phyloP scores from a whole-genome alignment of 2,797 vertebrate genomes.

The Trachurus trachurus region DNA sequence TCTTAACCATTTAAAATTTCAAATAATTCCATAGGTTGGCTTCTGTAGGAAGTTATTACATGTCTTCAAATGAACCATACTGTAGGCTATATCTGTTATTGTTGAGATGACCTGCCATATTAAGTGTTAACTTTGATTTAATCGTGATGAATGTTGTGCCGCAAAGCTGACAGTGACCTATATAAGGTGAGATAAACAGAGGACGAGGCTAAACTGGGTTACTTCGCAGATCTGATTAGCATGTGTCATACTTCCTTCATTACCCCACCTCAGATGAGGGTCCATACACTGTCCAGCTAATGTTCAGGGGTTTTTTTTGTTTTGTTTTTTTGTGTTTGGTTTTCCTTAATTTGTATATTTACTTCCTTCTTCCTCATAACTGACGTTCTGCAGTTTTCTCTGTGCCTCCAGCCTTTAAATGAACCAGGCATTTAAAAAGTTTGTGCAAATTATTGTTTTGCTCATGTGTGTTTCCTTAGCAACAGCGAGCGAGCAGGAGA shows the following conservation, averaged over 20 bases:
- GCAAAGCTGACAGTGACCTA: not conserved
- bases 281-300: not conserved
- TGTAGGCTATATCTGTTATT: no score
- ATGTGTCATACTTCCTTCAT: conserved; percentile 37
- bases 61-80: no score
- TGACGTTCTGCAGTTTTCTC: not conserved
- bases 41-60: no score
- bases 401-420: not conserved
- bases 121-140: not conserved
- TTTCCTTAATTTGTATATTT: not conserved
- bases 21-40: no score
- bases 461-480: conserved; percentile 20
- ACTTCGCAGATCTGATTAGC: conserved; percentile 35
- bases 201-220: conserved; percentile 12
- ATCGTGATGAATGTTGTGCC: not conserved
- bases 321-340: not conserved
- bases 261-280: conserved; percentile 2
- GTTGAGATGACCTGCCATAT: not conserved
- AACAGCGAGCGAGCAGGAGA: conserved; percentile 30
- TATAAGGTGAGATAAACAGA: not conserved
- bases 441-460: not conserved
- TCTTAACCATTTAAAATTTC: not conserved
- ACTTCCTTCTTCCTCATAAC: not conserved
- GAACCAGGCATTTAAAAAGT: conserved; percentile 20
- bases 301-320: not conserved